Conservation (phyloP, 1,140 invertebrate genomes). For the Neomicropteryx cornuta region DNA sequence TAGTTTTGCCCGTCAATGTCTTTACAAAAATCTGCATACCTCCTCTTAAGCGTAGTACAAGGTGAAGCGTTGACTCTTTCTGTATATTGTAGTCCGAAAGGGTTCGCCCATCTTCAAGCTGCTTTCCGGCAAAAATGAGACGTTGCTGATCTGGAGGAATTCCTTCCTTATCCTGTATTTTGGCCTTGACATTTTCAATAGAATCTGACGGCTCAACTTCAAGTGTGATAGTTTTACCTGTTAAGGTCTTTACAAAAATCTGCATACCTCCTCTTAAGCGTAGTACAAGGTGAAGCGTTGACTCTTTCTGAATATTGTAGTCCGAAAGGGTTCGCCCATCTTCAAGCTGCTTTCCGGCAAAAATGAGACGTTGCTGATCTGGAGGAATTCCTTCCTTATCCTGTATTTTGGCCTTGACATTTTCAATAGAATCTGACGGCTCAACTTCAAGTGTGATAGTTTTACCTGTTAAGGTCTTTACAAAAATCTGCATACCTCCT, state of each 20-base stretch:
- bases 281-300: conserved; percentile 36
- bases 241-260: conserved; percentile 84
- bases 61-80: conserved; percentile 61
- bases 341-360: conserved; percentile 44
- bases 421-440: conserved; percentile 63
- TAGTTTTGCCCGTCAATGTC: conserved; percentile 64
- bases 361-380: conserved; percentile 49
- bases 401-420: conserved; percentile 68
- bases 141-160: conserved; percentile 54
- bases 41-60: conserved; percentile 45
- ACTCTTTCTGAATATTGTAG: conserved; percentile 47
- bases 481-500: conserved; percentile 62
- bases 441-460: conserved; percentile 65
- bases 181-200: conserved; percentile 63
- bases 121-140: conserved; percentile 55
- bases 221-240: conserved; percentile 81
- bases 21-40: conserved; percentile 70
- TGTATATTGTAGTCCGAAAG: conserved; percentile 59
- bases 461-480: conserved; percentile 61
- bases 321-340: conserved; percentile 44
- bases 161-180: conserved; percentile 56
- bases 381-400: conserved; percentile 57
- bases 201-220: conserved; percentile 60
- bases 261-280: conserved; percentile 57
- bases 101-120: conserved; percentile 51